Evolutionary conservation across 92 coral and sea anemone species (phyloP).

Genomic region (Epizoanthus fatuus): DNA sequence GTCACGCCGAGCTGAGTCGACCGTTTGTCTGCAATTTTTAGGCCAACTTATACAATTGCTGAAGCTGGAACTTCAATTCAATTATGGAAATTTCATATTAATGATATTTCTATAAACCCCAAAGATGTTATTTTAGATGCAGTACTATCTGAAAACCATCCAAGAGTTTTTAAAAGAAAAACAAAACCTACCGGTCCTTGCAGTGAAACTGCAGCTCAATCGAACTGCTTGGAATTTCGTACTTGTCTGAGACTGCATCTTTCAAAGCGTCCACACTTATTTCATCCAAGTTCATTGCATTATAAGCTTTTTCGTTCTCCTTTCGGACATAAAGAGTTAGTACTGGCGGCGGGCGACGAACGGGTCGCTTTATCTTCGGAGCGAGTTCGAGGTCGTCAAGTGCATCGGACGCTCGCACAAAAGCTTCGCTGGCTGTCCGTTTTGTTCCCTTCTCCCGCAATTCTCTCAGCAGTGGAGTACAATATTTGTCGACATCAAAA

Average conservation of each 20-base stretch:
- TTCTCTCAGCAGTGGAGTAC: constrained; percentile 86
- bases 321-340: constrained; percentile 86
- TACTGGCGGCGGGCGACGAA: constrained; percentile 90
- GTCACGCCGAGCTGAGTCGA: background rate
- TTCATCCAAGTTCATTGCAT: constrained; percentile 91
- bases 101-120: background rate
- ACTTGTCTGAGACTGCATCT: constrained; percentile 84
- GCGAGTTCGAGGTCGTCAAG: constrained; percentile 83
- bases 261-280: constrained; percentile 78
- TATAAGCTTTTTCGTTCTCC: constrained; percentile 89
- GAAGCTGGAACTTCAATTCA: background rate
- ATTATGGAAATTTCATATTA: background rate
- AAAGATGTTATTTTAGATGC: background rate
- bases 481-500: constrained; percentile 85
- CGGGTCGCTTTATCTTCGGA: constrained; percentile 82
- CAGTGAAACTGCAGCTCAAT: constrained; percentile 47
- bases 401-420: constrained; percentile 81
- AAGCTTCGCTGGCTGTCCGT: constrained; percentile 84
- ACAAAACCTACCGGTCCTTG: constrained; percentile 18
- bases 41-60: background rate
- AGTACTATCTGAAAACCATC: background rate
- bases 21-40: background rate
- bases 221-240: constrained; percentile 73
- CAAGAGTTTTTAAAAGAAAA: background rate
- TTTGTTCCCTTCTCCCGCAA: constrained; percentile 80